These are phyloP conservation scores for Carposina sasakii DNA, from an alignment of 1,140 invertebrate genomes.

Conservation along the genomic window DNA sequence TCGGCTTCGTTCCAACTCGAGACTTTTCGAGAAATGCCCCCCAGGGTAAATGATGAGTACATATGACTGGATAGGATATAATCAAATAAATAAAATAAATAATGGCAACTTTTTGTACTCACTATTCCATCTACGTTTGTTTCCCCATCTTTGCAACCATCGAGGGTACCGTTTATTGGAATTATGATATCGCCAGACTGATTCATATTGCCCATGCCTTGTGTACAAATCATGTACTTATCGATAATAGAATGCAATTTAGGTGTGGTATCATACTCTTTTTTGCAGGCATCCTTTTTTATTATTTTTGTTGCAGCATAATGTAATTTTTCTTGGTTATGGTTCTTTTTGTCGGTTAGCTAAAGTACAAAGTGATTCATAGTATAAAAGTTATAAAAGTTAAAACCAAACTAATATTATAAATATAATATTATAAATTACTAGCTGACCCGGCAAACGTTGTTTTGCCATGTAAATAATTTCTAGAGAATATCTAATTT, in stretches of 20 bases:
- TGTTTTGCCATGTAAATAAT: too few relatives aligned
- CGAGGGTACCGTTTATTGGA: neutral
- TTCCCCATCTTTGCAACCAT: constrained; percentile 9
- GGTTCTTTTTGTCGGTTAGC: constrained; percentile 1
- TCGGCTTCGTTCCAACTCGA: too few relatives aligned
- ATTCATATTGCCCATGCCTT: constrained; percentile 14
- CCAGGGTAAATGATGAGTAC: too few relatives aligned
- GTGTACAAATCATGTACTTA: constrained; percentile 25
- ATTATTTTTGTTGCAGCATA: constrained; percentile 12
- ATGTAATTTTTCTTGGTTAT: constrained; percentile 11
- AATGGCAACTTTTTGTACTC: too few relatives aligned
- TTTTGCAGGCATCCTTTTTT: constrained; percentile 13
- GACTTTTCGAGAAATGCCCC: too few relatives aligned
- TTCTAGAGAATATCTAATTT: too few relatives aligned
- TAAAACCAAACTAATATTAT: too few relatives aligned
- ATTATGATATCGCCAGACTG: constrained; percentile 10
- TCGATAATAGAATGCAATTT: constrained; percentile 13
- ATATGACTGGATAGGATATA: too few relatives aligned
- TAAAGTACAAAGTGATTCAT: neutral
- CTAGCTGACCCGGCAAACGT: too few relatives aligned
- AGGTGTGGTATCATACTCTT: neutral
- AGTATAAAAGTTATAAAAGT: neutral
- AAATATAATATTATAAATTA: too few relatives aligned
- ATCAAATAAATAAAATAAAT: too few relatives aligned
- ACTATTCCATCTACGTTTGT: neutral